Evolutionary conservation across 2,888 invertebrate genomes (phyloP).

Genomic region (Labia minor): DNA sequence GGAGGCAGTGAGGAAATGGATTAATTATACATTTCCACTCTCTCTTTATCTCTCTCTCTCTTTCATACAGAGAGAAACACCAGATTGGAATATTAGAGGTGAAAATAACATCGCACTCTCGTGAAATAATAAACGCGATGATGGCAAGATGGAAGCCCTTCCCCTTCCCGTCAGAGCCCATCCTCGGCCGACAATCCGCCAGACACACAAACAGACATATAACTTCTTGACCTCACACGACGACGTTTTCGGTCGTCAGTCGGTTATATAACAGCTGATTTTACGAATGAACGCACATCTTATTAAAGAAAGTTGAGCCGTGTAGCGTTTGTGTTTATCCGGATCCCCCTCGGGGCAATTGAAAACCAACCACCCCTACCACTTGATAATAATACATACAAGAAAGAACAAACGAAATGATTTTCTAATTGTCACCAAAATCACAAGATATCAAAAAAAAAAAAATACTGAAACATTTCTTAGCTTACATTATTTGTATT

Average conservation of each 20-base stretch:
- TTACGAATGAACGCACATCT: no score
- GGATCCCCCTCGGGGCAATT: no score
- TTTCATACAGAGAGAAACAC: neutral
- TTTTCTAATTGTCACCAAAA: no score
- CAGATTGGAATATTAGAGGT: neutral
- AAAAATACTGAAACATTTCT: no score
- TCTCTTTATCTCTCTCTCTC: no score
- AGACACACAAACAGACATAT: neutral
- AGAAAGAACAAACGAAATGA: no score
- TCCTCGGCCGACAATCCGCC: neutral
- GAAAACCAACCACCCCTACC: no score
- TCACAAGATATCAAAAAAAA: no score
- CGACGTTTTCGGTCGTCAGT: neutral
- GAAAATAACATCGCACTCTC: slow-evolving; percentile 3
- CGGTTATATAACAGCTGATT: neutral
- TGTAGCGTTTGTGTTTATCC: no score
- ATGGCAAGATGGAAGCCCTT: neutral
- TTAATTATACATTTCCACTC: neutral
- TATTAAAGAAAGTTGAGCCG: no score
- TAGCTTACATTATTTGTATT: no score
- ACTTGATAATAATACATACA: no score
- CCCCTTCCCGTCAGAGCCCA: neutral
- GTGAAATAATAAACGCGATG: slow-evolving; percentile 7
- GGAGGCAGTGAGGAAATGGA: neutral
- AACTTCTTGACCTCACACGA: neutral